A percentile compares a stretch with the other conserved stretches of the same genome.
Evolutionary conservation across 2,888 invertebrate genomes (phyloP).

Genomic region (Acanthacorydalis orientalis): DNA sequence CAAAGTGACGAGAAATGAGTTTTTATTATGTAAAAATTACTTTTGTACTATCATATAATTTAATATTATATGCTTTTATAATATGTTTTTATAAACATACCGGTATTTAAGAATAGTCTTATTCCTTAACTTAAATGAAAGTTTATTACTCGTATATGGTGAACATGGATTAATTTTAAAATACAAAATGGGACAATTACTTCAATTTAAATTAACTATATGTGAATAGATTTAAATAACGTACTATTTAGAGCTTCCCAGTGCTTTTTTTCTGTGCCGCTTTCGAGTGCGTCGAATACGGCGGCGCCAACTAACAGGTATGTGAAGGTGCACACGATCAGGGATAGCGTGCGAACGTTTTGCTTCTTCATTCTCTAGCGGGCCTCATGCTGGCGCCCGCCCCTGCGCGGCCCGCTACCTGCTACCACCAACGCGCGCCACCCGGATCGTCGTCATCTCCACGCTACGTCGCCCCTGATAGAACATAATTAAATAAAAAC

Average conservation of each 20-base stretch:
- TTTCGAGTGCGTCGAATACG: constrained; percentile 97
- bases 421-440: constrained; percentile 18
- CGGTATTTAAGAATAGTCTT: too few species aligned
- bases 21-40: too few species aligned
- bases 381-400: constrained; percentile 40
- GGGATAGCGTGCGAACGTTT: constrained; percentile 99
- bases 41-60: too few species aligned
- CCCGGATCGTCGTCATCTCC: constrained; percentile 13
- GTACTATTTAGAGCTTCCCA: constrained; percentile 77
- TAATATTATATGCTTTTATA: too few species aligned
- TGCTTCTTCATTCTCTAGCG: constrained; percentile 97
- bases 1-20: too few species aligned
- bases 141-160: too few species aligned
- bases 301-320: constrained; percentile 98
- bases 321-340: constrained; percentile 99
- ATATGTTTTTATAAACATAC: too few species aligned
- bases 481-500: neutral
- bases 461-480: neutral
- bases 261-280: constrained; percentile 84
- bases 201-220: too few species aligned
- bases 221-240: constrained; percentile 5
- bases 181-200: too few species aligned
- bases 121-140: too few species aligned
- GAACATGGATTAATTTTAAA: too few species aligned
- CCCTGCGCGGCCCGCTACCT: constrained; percentile 29